Conservation (phyloP, 2,113 vertebrate species). For the Protobothrops mucrosquamatus region DNA sequence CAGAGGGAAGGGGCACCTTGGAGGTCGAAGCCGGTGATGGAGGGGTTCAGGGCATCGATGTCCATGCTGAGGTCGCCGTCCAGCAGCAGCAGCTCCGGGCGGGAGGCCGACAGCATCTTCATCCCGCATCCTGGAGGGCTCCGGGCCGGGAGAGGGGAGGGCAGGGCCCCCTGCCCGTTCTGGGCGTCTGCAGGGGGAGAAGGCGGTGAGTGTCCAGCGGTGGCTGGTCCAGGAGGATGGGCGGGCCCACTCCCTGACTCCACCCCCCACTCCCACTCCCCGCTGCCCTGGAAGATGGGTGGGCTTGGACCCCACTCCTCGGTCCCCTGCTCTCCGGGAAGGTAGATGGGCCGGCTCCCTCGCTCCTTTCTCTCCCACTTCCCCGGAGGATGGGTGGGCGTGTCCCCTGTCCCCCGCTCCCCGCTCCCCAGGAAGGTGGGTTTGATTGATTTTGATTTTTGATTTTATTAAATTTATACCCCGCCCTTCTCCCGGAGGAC, state of each 20-base stretch:
- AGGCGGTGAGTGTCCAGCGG: slow-evolving; percentile 47
- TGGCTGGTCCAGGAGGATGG: neutral
- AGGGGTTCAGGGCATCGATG: slow-evolving; percentile 88
- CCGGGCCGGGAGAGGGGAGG: slow-evolving; percentile 77
- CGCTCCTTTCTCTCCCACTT: too few species aligned
- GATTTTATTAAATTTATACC: too few species aligned
- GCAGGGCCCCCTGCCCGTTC: slow-evolving; percentile 65
- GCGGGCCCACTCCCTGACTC: slow-evolving; percentile 53
- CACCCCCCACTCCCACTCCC: neutral
- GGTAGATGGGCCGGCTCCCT: too few species aligned
- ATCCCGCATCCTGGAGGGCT: slow-evolving; percentile 72
- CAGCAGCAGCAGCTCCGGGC: slow-evolving; percentile 75
- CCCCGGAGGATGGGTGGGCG: too few species aligned
- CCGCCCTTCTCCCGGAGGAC: too few species aligned
- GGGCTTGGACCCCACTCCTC: neutral
- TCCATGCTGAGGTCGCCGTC: slow-evolving; percentile 85
- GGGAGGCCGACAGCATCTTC: slow-evolving; percentile 67
- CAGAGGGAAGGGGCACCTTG: slow-evolving; percentile 68
- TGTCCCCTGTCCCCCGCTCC: too few species aligned
- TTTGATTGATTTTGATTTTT: too few species aligned
- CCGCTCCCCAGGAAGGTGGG: too few species aligned
- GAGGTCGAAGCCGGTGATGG: slow-evolving; percentile 91
- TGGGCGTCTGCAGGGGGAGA: slow-evolving; percentile 66
- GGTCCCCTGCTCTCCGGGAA: too few species aligned
- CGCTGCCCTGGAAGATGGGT: neutral